A percentile compares a stretch with the other conserved stretches of the same genome.
Conservation (phyloP, 2,888 invertebrate species). For the Sepiola atlantica region DNA sequence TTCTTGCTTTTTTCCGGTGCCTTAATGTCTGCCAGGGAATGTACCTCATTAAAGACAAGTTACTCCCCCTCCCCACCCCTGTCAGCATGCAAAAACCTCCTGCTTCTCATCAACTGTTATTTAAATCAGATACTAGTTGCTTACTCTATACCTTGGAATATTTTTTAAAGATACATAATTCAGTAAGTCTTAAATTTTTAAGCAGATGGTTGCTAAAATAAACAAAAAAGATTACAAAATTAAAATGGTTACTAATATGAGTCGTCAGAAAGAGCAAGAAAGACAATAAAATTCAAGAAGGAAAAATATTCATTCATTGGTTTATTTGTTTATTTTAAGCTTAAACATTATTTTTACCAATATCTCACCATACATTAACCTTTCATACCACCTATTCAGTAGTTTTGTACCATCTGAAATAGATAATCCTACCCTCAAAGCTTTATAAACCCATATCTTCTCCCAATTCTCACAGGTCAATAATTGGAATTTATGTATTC, state of each 20-base stretch:
- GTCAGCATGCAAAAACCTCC: slow-evolving; percentile 22
- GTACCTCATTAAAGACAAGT: not conserved
- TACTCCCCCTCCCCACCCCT: not conserved
- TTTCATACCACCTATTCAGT: not conserved
- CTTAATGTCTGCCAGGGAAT: slow-evolving; percentile 22
- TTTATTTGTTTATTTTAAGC: not conserved
- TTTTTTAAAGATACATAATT: not conserved
- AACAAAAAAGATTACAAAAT: not conserved
- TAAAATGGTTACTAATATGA: not conserved
- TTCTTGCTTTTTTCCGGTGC: not conserved
- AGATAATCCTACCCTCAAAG: not conserved
- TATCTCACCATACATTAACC: not conserved
- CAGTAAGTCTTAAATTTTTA: not conserved
- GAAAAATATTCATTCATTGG: not conserved
- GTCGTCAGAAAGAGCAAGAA: not conserved
- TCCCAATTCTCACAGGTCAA: not conserved
- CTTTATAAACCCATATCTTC: not conserved
- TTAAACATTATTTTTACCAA: not conserved
- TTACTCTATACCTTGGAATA: not conserved
- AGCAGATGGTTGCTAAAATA: not conserved
- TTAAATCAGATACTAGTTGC: not conserved
- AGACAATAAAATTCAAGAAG: not conserved
- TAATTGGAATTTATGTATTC: not conserved
- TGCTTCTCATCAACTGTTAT: not conserved
- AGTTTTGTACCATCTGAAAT: not conserved